Evolutionary conservation across 2,888 invertebrate species (phyloP).

Genomic region (Hypolimnas misippus): DNA sequence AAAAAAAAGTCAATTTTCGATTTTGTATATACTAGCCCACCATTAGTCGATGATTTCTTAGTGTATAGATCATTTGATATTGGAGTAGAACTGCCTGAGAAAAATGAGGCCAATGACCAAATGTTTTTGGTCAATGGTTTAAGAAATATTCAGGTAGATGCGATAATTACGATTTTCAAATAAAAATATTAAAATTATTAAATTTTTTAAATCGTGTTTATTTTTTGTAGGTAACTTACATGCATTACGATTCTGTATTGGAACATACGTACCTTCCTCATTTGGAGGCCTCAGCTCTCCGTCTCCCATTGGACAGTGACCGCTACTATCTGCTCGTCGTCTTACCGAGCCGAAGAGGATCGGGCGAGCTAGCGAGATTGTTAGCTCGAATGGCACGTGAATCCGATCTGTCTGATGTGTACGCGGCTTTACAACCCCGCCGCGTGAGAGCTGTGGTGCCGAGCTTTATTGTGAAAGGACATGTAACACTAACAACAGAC

Average conservation of each 20-base stretch:
- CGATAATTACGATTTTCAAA: too few species aligned
- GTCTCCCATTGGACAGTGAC: slow-evolving; percentile 91
- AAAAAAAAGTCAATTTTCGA: slow-evolving; percentile 74
- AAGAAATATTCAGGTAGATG: slow-evolving; percentile 72
- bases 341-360: slow-evolving; percentile 86
- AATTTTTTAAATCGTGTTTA: neutral
- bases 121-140: slow-evolving; percentile 76
- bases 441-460: slow-evolving; percentile 91
- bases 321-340: slow-evolving; percentile 91
- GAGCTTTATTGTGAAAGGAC: slow-evolving; percentile 91
- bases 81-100: slow-evolving; percentile 53
- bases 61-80: slow-evolving; percentile 70
- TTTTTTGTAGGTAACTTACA: slow-evolving; percentile 85
- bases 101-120: slow-evolving; percentile 54
- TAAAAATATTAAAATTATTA: too few species aligned
- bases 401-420: slow-evolving; percentile 86
- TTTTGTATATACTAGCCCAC: slow-evolving; percentile 71
- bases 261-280: slow-evolving; percentile 90
- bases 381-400: slow-evolving; percentile 85
- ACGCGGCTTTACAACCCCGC: slow-evolving; percentile 87
- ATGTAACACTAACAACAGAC: slow-evolving; percentile 91
- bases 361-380: slow-evolving; percentile 85
- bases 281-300: slow-evolving; percentile 88
- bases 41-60: slow-evolving; percentile 67
- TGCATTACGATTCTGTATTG: slow-evolving; percentile 90